Evolutionary conservation across 2,888 invertebrate genomes (phyloP), one percentile per base, ranked within the genome.

Genomic region (Brachyopa scutellaris): DNA sequence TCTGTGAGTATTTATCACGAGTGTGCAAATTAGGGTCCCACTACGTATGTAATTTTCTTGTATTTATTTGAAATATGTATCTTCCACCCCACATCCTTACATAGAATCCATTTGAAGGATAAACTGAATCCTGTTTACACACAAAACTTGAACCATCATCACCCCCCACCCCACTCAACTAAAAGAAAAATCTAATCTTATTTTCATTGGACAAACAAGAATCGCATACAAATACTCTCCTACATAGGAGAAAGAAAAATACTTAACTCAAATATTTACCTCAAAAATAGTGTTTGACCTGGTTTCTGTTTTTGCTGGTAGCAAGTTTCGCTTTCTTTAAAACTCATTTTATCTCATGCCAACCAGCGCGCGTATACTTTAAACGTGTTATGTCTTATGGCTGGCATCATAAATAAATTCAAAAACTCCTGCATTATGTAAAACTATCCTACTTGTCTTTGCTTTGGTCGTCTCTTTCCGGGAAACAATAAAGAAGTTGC

Each of bases 261-360:
- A 26, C 15, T 21, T 1, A 66, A 13, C n/a, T 62, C 7, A 49
- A 62, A 62, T 19, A 66, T 51, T 51, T 66, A 19, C 40, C 17
- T 36, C 26, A 40, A 11, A 55, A 33, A 69, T 36, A 69, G 19
- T 13, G 47, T 69, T 59, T 59, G 69, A 47, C 57, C 69, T 69
- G 49, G 29, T 59, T 69, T 38, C n/a, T 49, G 45, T 26, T n/a
- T n/a, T n/a, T n/a, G n/a, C 11, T 26, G 31, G 11, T 53, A 21
- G 29, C 33, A 31, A 64, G 21, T 13, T 33, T 29, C 2, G 23
- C 47, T 64, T 64, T 49, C 19, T 17, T 36, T 47, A 11, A 49
- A 47, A 49, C 23, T 49, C 23, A 2, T 49, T 26, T 49, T 8
- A 57, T 38, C 26, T 40, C 21, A 21, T 8, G 9, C 19, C 7